phyloP scores from a whole-genome alignment of 2,888 invertebrate species.

The Patella pellucida region DNA sequence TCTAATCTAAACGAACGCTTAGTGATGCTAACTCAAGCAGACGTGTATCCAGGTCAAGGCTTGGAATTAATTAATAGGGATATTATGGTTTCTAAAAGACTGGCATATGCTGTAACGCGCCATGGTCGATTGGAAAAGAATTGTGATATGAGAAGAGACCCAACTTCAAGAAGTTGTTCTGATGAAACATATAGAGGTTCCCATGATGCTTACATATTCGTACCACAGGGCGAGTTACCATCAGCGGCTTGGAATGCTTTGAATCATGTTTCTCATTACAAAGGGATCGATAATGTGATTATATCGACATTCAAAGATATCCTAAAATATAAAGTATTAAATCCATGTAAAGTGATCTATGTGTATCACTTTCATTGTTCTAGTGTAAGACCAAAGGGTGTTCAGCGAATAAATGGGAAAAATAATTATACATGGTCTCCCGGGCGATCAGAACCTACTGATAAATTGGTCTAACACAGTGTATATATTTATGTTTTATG shows the following conservation, averaged over 20 bases:
- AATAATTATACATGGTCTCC: too few species aligned
- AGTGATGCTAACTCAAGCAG: conserved; percentile 16
- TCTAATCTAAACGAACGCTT: not conserved
- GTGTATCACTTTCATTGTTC: conserved; percentile 11
- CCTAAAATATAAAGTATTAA: not conserved
- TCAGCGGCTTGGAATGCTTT: not conserved
- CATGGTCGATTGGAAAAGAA: conserved; percentile 10
- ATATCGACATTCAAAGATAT: not conserved
- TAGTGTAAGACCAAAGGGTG: too few species aligned
- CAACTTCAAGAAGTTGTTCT: too few species aligned
- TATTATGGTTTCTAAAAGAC: not conserved
- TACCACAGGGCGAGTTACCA: not conserved
- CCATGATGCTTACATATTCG: conserved; percentile 16
- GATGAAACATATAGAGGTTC: not conserved
- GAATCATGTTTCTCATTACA: not conserved
- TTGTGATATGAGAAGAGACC: not conserved
- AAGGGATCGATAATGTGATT: not conserved
- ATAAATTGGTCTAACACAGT: too few species aligned
- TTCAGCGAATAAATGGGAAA: too few species aligned
- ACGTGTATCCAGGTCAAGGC: conserved; percentile 5
- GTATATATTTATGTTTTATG: too few species aligned
- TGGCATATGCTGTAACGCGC: not conserved
- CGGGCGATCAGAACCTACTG: too few species aligned
- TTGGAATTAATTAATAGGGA: not conserved
- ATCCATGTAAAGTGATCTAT: conserved; percentile 11